These are phyloP conservation scores for Stenodema calcarata DNA, from an alignment of 2,888 invertebrate genomes.

Conservation along the genomic window DNA sequence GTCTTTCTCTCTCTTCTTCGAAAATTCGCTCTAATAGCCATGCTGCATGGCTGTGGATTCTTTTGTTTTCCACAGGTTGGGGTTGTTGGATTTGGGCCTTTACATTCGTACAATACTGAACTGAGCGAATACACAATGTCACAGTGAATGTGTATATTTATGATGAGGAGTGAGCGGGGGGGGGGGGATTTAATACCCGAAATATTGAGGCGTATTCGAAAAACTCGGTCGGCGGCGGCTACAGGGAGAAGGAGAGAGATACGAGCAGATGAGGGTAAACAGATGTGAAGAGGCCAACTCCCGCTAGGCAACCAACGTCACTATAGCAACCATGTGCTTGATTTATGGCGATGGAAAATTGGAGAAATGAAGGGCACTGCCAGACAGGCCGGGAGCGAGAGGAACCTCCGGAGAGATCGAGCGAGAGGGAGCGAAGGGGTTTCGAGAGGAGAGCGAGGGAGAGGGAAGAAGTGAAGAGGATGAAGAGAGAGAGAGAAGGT, in stretches of 20 bases:
- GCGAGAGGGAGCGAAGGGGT: background rate
- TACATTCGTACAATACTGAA: too few species aligned
- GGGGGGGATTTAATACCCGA: background rate
- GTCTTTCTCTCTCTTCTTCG: too few species aligned
- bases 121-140: too few species aligned
- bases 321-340: slow-evolving; percentile 50
- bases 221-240: slow-evolving; percentile 4
- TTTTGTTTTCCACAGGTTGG: too few species aligned
- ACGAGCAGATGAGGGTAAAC: slow-evolving; percentile 47
- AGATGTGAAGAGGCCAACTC: slow-evolving; percentile 50
- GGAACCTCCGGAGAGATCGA: background rate
- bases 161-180: too few species aligned
- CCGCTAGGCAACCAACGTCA: slow-evolving; percentile 36
- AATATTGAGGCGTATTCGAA: background rate
- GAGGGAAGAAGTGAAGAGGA: slow-evolving; percentile 18
- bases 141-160: too few species aligned
- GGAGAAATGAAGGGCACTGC: slow-evolving; percentile 51
- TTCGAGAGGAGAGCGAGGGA: background rate
- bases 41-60: too few species aligned
- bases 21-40: too few species aligned
- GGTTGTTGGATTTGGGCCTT: too few species aligned
- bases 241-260: slow-evolving; percentile 14
- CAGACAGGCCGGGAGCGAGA: slow-evolving; percentile 46
- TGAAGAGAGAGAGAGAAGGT: slow-evolving; percentile 25
- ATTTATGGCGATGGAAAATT: slow-evolving; percentile 51